Conservation (phyloP, 2,888 invertebrate species). For the Catocala nupta region DNA sequence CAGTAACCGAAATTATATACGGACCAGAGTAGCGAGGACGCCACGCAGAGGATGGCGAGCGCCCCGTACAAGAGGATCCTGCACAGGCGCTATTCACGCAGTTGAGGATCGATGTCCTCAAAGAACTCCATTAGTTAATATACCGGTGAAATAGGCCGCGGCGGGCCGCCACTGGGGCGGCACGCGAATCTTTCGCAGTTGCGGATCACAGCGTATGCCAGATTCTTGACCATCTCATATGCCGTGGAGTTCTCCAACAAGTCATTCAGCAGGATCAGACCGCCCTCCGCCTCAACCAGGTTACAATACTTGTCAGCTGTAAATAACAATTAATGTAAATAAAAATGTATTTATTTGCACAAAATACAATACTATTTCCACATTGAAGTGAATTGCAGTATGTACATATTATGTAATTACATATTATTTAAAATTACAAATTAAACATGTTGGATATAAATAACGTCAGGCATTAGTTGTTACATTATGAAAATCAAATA, state of each 20-base stretch:
- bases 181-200: slow-evolving; percentile 85
- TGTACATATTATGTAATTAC: no score
- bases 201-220: slow-evolving; percentile 90
- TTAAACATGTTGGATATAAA: no score
- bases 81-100: slow-evolving; percentile 58
- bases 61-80: slow-evolving; percentile 24
- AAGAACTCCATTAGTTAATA: slow-evolving; percentile 75
- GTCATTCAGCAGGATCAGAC: slow-evolving; percentile 90
- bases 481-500: no score
- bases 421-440: no score
- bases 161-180: slow-evolving; percentile 42
- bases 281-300: slow-evolving; percentile 95
- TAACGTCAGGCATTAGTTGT: no score
- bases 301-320: slow-evolving; percentile 97
- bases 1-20: slow-evolving; percentile 9
- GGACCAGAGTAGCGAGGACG: slow-evolving; percentile 12
- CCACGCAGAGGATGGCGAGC: slow-evolving; percentile 11
- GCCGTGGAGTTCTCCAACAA: slow-evolving; percentile 89
- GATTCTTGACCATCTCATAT: slow-evolving; percentile 89
- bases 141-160: slow-evolving; percentile 50
- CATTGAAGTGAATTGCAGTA: no score
- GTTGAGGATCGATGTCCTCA: slow-evolving; percentile 67
- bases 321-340: slow-evolving; percentile 52
- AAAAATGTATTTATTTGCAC: no score
- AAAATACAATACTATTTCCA: no score